A percentile compares a stretch with the other conserved stretches of the same genome.
phyloP scores from a whole-genome alignment of 2,888 invertebrate genomes.

The Nowickia ferox region DNA sequence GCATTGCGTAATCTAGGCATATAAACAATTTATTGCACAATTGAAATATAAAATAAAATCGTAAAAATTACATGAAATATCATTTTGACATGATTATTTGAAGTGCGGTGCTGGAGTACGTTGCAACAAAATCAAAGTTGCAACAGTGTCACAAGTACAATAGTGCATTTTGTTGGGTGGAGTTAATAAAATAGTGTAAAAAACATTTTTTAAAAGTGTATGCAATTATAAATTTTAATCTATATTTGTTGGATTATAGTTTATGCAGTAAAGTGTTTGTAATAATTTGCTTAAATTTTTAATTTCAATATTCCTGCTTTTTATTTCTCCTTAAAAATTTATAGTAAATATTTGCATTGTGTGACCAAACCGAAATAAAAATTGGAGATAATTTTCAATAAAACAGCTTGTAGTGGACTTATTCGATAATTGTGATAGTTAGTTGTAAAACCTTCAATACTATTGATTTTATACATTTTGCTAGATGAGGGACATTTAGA shows the following conservation, averaged over 20 bases:
- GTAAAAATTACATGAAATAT: slow-evolving; percentile 53
- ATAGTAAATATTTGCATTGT: no score
- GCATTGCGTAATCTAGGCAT: slow-evolving; percentile 63
- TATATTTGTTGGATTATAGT: slow-evolving; percentile 4
- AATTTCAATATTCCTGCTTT: not conserved
- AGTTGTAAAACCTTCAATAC: no score
- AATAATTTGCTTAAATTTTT: slow-evolving; percentile 26
- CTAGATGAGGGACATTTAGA: no score
- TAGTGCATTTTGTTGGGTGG: not conserved
- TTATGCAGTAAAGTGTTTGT: slow-evolving; percentile 25
- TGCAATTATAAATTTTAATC: not conserved
- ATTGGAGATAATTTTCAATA: no score
- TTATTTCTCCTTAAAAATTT: no score
- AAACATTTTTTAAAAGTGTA: slow-evolving; percentile 12
- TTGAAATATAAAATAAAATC: slow-evolving; percentile 34
- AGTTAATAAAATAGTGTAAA: slow-evolving; percentile 44
- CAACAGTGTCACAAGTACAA: not conserved
- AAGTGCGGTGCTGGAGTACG: slow-evolving; percentile 10
- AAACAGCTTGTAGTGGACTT: no score
- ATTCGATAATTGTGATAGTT: no score
- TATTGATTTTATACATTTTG: no score
- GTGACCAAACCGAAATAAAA: no score
- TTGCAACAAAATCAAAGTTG: not conserved
- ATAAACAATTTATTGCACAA: slow-evolving; percentile 56
- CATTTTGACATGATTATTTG: slow-evolving; percentile 62